These are phyloP conservation scores for Thysanoteuthis rhombus DNA, from an alignment of 2,888 invertebrate species.

Conservation along the genomic window DNA sequence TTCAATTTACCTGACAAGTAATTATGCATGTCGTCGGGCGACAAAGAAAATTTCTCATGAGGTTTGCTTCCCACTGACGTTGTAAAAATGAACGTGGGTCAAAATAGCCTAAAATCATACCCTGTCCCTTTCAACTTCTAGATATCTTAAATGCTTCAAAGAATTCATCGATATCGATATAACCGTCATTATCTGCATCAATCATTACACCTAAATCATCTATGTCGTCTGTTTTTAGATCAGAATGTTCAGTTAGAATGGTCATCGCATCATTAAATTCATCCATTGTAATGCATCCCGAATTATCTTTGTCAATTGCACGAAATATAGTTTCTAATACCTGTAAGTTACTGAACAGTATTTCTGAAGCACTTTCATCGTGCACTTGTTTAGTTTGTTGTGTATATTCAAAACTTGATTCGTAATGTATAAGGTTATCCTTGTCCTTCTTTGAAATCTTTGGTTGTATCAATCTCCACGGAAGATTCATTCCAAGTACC, in stretches of 20 bases:
- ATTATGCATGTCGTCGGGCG: too few species aligned
- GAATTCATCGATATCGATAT: conserved; percentile 93
- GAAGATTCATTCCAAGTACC: conserved; percentile 82
- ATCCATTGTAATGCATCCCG: conserved; percentile 85
- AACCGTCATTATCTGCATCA: conserved; percentile 92
- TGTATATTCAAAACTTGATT: conserved; percentile 68
- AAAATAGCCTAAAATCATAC: too few species aligned
- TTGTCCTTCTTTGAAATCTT: conserved; percentile 79
- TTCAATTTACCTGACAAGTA: too few species aligned
- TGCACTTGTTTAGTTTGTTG: too few species aligned
- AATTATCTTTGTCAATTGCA: conserved; percentile 90
- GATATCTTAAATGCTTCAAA: conserved; percentile 87
- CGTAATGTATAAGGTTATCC: conserved; percentile 75
- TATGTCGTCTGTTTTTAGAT: conserved; percentile 79
- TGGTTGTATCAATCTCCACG: conserved; percentile 87
- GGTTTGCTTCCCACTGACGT: too few species aligned
- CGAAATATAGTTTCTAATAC: conserved; percentile 92
- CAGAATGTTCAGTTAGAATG: conserved; percentile 79
- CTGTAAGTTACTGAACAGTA: conserved; percentile 75
- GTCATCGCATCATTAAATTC: conserved; percentile 93
- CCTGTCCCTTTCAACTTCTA: not conserved
- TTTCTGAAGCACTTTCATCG: not conserved
- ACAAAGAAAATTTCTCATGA: too few species aligned
- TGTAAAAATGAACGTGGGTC: too few species aligned
- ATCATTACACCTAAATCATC: conserved; percentile 87